phyloP scores from a whole-genome alignment of 2,797 vertebrate genomes.

The Selene dorsalis region DNA sequence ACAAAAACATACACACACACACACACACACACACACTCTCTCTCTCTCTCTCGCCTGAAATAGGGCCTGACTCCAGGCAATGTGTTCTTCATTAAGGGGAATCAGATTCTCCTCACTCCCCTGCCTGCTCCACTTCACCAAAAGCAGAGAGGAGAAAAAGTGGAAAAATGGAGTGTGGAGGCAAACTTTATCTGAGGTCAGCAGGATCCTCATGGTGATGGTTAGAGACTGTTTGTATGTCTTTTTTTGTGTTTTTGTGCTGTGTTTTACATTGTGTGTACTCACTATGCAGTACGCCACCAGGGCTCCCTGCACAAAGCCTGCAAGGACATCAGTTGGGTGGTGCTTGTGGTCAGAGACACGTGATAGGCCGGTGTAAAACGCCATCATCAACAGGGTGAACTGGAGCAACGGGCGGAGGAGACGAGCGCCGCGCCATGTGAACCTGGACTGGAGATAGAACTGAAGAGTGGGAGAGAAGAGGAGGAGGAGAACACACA shows the following conservation, averaged over 20 bases:
- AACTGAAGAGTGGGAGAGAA: slow-evolving; percentile 83
- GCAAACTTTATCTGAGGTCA: slow-evolving; percentile 15
- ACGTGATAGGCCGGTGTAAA: slow-evolving; percentile 97
- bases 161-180: slow-evolving; percentile 5
- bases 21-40: no score
- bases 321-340: slow-evolving; percentile 94
- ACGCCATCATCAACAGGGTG: slow-evolving; percentile 98
- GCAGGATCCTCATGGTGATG: not conserved
- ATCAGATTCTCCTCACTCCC: slow-evolving; percentile 71
- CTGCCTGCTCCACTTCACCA: slow-evolving; percentile 47
- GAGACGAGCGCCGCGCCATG: slow-evolving; percentile 97
- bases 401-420: slow-evolving; percentile 97
- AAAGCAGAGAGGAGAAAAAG: slow-evolving; percentile 26
- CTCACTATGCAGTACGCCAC: slow-evolving; percentile 99
- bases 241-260: not conserved
- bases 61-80: slow-evolving; percentile 65
- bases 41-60: slow-evolving; percentile 14
- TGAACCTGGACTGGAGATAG: slow-evolving; percentile 98
- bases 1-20: slow-evolving; percentile 31
- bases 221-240: no score
- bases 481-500: slow-evolving; percentile 6
- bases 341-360: slow-evolving; percentile 99
- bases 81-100: slow-evolving; percentile 80
- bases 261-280: slow-evolving; percentile 37
- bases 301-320: slow-evolving; percentile 96